Conservation (phyloP, 1,140 invertebrate genomes). For the Rhopalosiphum padi region DNA sequence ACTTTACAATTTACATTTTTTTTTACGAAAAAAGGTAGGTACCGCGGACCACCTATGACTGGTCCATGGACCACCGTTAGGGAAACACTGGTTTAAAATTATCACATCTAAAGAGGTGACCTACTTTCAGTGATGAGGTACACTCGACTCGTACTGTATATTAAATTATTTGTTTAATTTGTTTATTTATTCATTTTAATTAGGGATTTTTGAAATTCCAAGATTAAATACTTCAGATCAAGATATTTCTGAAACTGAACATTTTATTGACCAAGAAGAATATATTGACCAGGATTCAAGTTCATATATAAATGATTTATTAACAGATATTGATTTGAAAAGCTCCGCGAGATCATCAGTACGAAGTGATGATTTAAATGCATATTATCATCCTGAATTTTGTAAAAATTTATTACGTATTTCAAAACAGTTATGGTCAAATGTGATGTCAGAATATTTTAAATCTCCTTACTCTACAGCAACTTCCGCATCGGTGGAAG, state of each 20-base stretch:
- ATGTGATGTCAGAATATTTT: background rate
- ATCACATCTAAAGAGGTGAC: background rate
- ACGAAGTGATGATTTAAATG: no score
- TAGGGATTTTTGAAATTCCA: background rate
- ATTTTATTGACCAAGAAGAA: background rate
- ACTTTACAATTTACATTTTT: no score
- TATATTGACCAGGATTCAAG: background rate
- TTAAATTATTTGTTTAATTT: background rate
- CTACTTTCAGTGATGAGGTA: no score
- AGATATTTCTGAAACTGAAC: background rate
- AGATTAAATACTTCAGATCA: background rate
- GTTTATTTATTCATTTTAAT: background rate
- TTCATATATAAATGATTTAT: background rate
- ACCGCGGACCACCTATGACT: no score
- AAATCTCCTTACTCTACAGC: background rate
- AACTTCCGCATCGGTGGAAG: background rate
- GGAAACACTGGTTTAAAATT: no score
- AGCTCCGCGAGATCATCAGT: no score
- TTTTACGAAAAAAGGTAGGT: no score
- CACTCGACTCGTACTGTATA: background rate
- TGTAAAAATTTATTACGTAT: background rate
- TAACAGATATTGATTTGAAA: no score
- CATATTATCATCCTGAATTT: background rate
- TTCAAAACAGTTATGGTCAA: background rate
- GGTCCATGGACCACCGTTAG: no score